phyloP scores from a whole-genome alignment of 53 echinoderm and acorn worm genomes.

The Crossaster papposus region DNA sequence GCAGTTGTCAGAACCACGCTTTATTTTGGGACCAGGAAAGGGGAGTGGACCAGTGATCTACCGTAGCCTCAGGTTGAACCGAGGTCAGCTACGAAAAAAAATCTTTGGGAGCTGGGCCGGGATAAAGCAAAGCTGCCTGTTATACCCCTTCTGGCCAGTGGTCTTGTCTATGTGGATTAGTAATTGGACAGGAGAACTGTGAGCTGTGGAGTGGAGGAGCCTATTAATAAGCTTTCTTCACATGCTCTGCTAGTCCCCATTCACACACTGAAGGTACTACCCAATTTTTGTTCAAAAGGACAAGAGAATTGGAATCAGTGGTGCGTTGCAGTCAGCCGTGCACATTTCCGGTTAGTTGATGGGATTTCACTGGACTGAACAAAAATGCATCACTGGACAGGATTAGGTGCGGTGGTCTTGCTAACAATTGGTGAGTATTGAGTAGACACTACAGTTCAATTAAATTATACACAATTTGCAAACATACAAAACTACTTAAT shows the following conservation, averaged over 20 bases:
- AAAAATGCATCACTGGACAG: slow-evolving; percentile 34
- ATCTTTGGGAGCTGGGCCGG: not conserved
- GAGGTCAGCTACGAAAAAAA: not conserved
- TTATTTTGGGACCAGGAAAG: slow-evolving; percentile 24
- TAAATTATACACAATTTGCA: too few relatives aligned
- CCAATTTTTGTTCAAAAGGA: not conserved
- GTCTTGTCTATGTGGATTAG: not conserved
- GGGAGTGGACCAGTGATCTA: slow-evolving; percentile 13
- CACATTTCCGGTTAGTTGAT: slow-evolving; percentile 18
- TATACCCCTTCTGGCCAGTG: not conserved
- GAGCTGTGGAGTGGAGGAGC: not conserved
- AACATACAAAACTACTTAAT: too few relatives aligned
- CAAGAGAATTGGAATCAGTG: slow-evolving; percentile 7
- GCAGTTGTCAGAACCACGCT: slow-evolving; percentile 27
- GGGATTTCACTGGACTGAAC: slow-evolving; percentile 17
- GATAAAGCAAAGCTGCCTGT: not conserved
- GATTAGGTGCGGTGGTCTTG: slow-evolving; percentile 36
- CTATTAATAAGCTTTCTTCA: not conserved
- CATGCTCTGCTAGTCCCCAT: slow-evolving; percentile 4
- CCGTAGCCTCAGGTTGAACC: not conserved
- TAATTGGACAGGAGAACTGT: not conserved
- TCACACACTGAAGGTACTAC: slow-evolving; percentile 1
- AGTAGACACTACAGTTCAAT: too few relatives aligned
- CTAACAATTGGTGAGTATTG: slow-evolving; percentile 28
- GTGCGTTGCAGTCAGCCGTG: slow-evolving; percentile 33